Conservation (phyloP, 2,113 vertebrate species). For the Desmodus rotundus region DNA sequence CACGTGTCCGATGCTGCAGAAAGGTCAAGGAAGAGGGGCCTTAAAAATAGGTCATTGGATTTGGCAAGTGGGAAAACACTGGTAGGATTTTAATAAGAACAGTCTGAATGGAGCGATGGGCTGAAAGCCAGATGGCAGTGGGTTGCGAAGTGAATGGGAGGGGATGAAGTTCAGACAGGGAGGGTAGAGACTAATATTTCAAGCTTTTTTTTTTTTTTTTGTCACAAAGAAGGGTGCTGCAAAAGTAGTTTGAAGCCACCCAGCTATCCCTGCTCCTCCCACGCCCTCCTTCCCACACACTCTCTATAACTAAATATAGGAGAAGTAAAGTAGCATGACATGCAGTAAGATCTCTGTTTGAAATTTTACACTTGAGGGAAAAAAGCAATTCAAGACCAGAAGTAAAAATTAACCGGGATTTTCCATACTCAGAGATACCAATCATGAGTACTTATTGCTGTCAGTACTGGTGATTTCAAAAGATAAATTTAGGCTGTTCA, state of each 20-base stretch:
- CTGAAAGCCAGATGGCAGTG: constrained; percentile 63
- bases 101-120: constrained; percentile 40
- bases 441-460: neutral
- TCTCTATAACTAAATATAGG: constrained; percentile 58
- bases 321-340: constrained; percentile 28
- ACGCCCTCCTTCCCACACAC: constrained; percentile 52
- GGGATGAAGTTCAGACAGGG: constrained; percentile 40
- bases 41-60: constrained; percentile 54
- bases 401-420: constrained; percentile 50
- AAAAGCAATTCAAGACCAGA: neutral
- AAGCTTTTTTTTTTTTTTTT: neutral
- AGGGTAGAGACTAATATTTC: constrained; percentile 34
- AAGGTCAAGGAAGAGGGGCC: constrained; percentile 16
- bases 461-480: neutral
- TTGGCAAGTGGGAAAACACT: neutral
- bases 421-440: neutral
- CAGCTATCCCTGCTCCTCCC: neutral
- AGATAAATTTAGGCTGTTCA: neutral
- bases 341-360: constrained; percentile 33
- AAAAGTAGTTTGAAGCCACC: constrained; percentile 46
- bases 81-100: neutral
- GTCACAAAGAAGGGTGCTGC: constrained; percentile 31
- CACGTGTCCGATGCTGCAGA: neutral
- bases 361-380: constrained; percentile 37
- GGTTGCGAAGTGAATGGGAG: constrained; percentile 60